Evolutionary conservation across 2,888 invertebrate genomes (phyloP), one percentile per base, ranked within the genome.

Genomic region (Brassicogethes aeneus): DNA sequence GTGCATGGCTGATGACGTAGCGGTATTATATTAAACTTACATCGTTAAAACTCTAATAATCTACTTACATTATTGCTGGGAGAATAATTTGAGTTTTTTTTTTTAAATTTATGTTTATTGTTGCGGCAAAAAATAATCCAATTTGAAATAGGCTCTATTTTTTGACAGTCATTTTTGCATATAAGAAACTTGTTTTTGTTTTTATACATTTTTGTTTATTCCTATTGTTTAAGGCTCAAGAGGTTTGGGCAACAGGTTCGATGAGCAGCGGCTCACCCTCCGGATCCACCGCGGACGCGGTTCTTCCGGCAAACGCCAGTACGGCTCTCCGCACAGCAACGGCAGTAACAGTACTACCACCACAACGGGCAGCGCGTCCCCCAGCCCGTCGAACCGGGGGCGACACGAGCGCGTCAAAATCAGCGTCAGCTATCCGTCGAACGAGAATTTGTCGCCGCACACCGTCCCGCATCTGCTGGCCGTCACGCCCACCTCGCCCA

Each of bases 271-370:
- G n/a, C 71, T 94, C 29, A 94, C 93, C 0, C 68, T 95, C 45
- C 76, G 94, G 51, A 92, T 95, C 54, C 94, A 95, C 66, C 75
- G 93, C 0, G 94, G 94, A 0, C 73, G 86, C 1, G 82, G 85
- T 0, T 83, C 82, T 2, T 71, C 74, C 16, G 68, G 69, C 33
- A 61, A 62, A 53, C 66, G 69, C 37, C 60, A 59, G 16, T 79
- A 79, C 52, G 82, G 77, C 16, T 82, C 78, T 2, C 82, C 78
- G 2, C 72, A 77, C 33, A 81, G 80, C 37, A 82, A 76, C 40
- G 80, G 80, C 15, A 81, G 81, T 47, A 82, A 80, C 57, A 82
- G 77, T 38, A 81, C 79, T 8, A 80, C 81, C 0, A 82, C 81
- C 0, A 79, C 76, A 0, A 68, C 79, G 1, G 71, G 72, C 17